These are phyloP conservation scores for Elgaria multicarinata DNA, from an alignment of 2,113 vertebrate genomes.

Conservation along the genomic window DNA sequence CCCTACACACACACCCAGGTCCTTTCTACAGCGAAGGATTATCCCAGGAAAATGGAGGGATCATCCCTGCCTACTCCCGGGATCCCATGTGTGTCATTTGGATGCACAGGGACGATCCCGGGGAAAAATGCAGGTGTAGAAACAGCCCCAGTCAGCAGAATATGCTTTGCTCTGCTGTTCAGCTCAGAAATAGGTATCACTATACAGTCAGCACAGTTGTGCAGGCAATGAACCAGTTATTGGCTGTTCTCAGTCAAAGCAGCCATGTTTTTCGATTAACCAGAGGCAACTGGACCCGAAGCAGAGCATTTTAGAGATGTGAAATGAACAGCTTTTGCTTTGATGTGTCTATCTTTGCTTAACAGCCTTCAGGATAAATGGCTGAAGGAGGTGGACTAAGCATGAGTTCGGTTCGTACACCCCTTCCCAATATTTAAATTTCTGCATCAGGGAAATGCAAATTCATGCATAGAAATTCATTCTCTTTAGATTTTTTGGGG, in stretches of 20 bases:
- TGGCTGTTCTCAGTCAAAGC: neutral
- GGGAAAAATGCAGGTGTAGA: no score
- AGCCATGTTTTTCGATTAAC: neutral
- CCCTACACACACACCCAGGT: no score
- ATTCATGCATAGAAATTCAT: neutral
- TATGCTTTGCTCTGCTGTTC: neutral
- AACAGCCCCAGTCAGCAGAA: neutral
- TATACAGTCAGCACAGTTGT: neutral
- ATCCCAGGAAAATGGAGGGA: no score
- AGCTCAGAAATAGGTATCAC: neutral
- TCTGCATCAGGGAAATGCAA: neutral
- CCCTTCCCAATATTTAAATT: neutral
- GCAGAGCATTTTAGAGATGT: neutral
- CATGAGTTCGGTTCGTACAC: neutral
- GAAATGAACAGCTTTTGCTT: neutral
- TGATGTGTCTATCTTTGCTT: neutral
- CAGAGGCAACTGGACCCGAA: neutral
- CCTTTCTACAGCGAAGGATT: no score
- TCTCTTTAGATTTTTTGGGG: neutral
- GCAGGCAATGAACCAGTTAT: neutral
- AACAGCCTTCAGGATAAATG: neutral
- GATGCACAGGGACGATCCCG: no score
- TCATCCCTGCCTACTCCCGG: no score
- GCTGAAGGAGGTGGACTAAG: neutral
- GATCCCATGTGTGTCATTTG: no score